phyloP scores from a whole-genome alignment of 2,888 invertebrate species.

The Habroteleia sp. region DNA sequence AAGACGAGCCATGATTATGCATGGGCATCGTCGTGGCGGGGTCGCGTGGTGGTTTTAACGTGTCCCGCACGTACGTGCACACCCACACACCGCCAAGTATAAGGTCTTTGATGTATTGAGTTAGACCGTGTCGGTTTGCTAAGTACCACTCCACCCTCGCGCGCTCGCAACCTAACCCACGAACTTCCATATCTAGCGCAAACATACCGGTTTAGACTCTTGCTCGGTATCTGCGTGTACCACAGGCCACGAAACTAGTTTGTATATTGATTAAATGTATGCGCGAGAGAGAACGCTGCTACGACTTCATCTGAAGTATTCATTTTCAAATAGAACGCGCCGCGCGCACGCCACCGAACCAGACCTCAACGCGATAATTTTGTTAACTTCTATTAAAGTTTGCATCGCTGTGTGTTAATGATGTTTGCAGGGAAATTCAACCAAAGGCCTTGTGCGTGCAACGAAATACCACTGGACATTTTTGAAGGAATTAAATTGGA shows the following conservation, averaged over 20 bases:
- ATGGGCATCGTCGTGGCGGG: constrained; percentile 75
- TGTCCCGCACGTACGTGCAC: constrained; percentile 28
- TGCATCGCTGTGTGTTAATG: neutral
- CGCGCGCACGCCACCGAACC: constrained; percentile 35
- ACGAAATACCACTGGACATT: no score
- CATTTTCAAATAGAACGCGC: constrained; percentile 46
- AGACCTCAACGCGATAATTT: constrained; percentile 27
- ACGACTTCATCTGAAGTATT: constrained; percentile 55
- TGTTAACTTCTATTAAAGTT: constrained; percentile 14
- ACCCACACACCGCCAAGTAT: constrained; percentile 67
- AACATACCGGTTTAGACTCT: constrained; percentile 61
- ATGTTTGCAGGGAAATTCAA: no score
- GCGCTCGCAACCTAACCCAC: constrained; percentile 67
- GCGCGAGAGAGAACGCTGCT: constrained; percentile 48
- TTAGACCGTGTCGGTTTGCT: constrained; percentile 78
- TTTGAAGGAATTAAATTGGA: no score
- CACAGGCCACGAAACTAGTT: constrained; percentile 76
- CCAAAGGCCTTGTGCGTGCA: no score
- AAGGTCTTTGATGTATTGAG: constrained; percentile 80
- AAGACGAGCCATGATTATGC: constrained; percentile 80
- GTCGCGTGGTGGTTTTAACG: constrained; percentile 67
- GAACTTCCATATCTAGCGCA: constrained; percentile 65
- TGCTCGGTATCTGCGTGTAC: constrained; percentile 67
- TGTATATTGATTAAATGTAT: constrained; percentile 64
- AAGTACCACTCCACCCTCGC: constrained; percentile 74